Evolutionary conservation across 2,888 invertebrate genomes (phyloP).

Genomic region (Andrena dorsata): DNA sequence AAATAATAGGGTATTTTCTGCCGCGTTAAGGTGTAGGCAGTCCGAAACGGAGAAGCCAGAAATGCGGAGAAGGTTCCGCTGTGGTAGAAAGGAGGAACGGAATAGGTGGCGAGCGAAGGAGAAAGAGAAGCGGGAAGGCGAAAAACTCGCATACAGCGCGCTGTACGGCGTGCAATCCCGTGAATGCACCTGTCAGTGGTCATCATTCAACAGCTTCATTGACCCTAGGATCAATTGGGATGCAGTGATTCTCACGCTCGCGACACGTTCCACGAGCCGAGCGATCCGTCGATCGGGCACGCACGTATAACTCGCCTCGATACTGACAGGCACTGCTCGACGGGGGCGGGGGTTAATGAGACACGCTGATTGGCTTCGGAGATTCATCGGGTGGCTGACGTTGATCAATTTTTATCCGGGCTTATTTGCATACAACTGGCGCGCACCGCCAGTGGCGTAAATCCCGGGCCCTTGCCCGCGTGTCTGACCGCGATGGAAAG

Average conservation of each 20-base stretch:
- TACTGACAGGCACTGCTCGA: conserved; percentile 75
- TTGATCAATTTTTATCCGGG: conserved; percentile 78
- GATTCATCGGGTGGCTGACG: conserved; percentile 78
- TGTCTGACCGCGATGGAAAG: conserved; percentile 50
- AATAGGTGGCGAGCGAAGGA: conserved; percentile 16
- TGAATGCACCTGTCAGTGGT: conserved; percentile 80
- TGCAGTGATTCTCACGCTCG: conserved; percentile 78
- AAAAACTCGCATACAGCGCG: conserved; percentile 68
- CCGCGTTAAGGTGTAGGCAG: too few species aligned
- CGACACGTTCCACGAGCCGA: conserved; percentile 56
- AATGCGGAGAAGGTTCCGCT: too few species aligned
- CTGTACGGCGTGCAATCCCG: conserved; percentile 73
- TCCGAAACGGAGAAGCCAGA: too few species aligned
- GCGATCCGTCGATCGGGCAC: conserved; percentile 21
- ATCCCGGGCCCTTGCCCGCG: conserved; percentile 29
- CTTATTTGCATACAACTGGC: conserved; percentile 78
- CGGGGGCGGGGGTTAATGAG: conserved; percentile 79
- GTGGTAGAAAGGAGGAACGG: conserved; percentile 9
- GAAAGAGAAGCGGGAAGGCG: conserved; percentile 44
- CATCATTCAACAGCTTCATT: conserved; percentile 82
- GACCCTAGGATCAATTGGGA: conserved; percentile 81
- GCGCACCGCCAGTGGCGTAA: conserved; percentile 70
- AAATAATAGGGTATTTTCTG: too few species aligned
- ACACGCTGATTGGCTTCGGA: conserved; percentile 77
- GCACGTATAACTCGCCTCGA: conserved; percentile 43